Evolutionary conservation across 1,140 invertebrate genomes (phyloP), one percentile per base, ranked within the genome.

Genomic region (Pseudobourletiella spinata): DNA sequence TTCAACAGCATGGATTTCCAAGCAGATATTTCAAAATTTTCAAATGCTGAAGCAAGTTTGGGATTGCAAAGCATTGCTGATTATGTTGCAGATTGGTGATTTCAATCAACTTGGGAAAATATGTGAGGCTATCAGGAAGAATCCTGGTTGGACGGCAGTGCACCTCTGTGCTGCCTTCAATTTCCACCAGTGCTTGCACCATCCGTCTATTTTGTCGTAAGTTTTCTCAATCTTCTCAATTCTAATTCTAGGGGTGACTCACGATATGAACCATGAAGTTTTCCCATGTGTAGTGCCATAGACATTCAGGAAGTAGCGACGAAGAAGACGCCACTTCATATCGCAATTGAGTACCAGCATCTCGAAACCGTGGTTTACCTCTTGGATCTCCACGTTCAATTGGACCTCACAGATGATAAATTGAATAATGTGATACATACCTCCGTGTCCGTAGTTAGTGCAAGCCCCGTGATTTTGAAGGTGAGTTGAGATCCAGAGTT

Each of bases 251-350:
- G 11, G 35, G 11, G n/a, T 11, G 11, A 39, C 11, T 39, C n/a
- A 39, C 35, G 11, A 39, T 39, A 11, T 39, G 11, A 39, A 39
- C 11, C 11, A 39, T 39, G n/a, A 39, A n/a, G 11, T 39, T 11
- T 39, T 39, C 11, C n/a, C n/a, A 11, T n/a, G 11, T 39, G 35
- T n/a, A 43, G 46, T 30, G 4, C 20, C 50, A 51, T 64, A 3
- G 44, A 59, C 26, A 30, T 52, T 2, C 67, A 66, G 52, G 61
- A 61, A 39, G 61, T 16, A 3, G 56, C 20, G 3, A 3, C 24
- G 2, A 25, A 59, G 8, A 46, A 51, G 28, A 65, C 67, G 6
- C 67, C 67, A 20, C 28, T 69, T 2, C 64, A 65, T 25, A 46
- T 69, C 6, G 67, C 67, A 3, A 46, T 67, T 1, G 16, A 26